phyloP scores from a whole-genome alignment of 2,797 vertebrate genomes.

The Schizopygopsis malacanthus region DNA sequence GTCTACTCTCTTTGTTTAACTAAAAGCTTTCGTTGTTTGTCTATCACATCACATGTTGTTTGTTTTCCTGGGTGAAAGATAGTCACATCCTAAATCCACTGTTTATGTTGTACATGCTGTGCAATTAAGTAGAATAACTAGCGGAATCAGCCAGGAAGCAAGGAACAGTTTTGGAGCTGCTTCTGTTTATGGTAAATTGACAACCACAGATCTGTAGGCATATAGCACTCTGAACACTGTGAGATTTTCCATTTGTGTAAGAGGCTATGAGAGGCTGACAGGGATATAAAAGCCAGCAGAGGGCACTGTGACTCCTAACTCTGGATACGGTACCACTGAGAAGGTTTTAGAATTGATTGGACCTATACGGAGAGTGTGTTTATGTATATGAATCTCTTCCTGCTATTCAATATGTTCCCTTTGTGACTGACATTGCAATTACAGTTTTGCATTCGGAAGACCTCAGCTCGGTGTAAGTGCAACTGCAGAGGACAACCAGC shows the following conservation, averaged over 20 bases:
- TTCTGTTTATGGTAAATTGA: not conserved
- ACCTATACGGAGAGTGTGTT: slow-evolving; percentile 21
- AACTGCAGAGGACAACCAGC: slow-evolving; percentile 57
- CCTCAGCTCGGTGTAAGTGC: slow-evolving; percentile 65
- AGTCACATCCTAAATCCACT: not conserved
- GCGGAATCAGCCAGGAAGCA: not conserved
- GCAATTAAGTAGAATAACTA: not conserved
- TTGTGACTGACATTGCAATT: slow-evolving; percentile 82
- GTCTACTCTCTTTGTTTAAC: not conserved
- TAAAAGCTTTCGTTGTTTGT: slow-evolving; percentile 18
- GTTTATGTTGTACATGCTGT: not conserved
- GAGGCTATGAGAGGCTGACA: not conserved
- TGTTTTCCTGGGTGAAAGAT: not conserved
- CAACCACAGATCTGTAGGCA: not conserved
- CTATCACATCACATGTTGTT: not conserved
- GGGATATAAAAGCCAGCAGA: slow-evolving; percentile 65
- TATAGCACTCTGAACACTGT: not conserved
- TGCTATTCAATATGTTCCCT: slow-evolving; percentile 73
- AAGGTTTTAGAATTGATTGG: not conserved
- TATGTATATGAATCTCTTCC: slow-evolving; percentile 59
- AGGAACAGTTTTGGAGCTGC: not conserved
- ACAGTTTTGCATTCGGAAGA: slow-evolving; percentile 79
- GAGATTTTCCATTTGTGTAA: not conserved
- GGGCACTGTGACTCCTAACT: slow-evolving; percentile 70
- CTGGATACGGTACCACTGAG: not conserved